Conservation (phyloP, 2,113 vertebrate species). For the Odobenus rosmarus region DNA sequence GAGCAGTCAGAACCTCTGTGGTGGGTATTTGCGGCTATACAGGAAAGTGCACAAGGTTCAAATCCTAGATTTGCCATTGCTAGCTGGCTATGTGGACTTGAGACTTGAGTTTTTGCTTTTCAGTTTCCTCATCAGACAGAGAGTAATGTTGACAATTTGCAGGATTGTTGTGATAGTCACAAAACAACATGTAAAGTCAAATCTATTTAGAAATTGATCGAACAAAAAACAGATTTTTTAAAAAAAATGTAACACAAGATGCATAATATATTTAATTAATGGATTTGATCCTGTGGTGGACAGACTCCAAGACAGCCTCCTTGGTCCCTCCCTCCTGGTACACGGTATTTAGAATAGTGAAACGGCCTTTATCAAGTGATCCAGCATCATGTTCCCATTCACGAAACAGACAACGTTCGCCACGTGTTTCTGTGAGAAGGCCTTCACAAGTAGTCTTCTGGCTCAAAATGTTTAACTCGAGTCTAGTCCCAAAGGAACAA, state of each 20-base stretch:
- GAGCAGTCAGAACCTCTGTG: not conserved
- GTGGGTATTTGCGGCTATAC: rapidly evolving
- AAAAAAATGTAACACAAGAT: not conserved
- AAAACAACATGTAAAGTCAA: not conserved
- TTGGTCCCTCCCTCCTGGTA: not conserved
- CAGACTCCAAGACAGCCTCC: not conserved
- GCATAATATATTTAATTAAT: not conserved
- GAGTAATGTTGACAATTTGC: not conserved
- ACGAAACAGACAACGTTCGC: rapidly evolving
- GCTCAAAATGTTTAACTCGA: not conserved
- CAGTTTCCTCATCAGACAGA: not conserved
- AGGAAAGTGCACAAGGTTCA: not conserved
- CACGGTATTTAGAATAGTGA: not conserved
- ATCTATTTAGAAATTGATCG: not conserved
- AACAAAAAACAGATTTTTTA: not conserved
- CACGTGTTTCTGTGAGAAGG: not conserved
- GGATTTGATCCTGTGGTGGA: not conserved
- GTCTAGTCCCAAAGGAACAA: not conserved
- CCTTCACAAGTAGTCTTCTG: not conserved
- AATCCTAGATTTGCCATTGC: not conserved
- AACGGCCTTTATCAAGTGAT: rapidly evolving
- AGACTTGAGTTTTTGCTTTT: not conserved
- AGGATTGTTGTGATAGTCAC: not conserved
- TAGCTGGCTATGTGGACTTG: not conserved
- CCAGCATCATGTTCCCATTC: too few species aligned